These are phyloP conservation scores for Neodon shergylaensis DNA, from an alignment of 2,113 vertebrate species.

Conservation along the genomic window DNA sequence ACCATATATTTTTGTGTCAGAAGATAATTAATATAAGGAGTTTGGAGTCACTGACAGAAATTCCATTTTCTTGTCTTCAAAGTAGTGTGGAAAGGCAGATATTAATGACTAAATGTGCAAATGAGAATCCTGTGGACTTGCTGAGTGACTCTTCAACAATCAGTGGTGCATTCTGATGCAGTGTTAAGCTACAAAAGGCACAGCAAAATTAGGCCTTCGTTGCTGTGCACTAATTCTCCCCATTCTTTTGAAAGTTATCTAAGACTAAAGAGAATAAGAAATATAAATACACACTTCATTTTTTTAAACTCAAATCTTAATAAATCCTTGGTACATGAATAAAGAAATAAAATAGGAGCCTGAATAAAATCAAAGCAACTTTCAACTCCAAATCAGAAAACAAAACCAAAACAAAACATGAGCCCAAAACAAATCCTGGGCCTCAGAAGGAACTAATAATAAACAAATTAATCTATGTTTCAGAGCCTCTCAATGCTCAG, in stretches of 20 bases:
- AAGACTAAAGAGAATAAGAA: background rate
- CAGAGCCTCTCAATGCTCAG: background rate
- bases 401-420: background rate
- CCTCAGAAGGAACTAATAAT: background rate
- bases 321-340: background rate
- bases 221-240: background rate
- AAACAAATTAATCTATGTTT: background rate
- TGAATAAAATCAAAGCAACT: background rate
- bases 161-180: background rate
- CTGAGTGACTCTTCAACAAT: conserved; percentile 49
- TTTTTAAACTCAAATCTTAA: background rate
- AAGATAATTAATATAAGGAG: conserved; percentile 8
- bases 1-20: background rate
- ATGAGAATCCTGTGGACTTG: background rate
- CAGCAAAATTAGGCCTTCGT: background rate
- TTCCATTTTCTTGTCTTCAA: background rate
- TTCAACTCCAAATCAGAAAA: background rate
- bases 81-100: background rate
- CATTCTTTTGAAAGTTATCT: background rate
- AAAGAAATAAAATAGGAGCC: background rate
- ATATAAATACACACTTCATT: background rate
- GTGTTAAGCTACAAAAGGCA: background rate
- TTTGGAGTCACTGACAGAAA: background rate
- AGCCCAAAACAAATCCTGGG: background rate
- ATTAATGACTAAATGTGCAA: background rate